Evolutionary conservation across 35 echinoderm and acorn worm genomes (phyloP).

Genomic region (Lytechinus variegatus): DNA sequence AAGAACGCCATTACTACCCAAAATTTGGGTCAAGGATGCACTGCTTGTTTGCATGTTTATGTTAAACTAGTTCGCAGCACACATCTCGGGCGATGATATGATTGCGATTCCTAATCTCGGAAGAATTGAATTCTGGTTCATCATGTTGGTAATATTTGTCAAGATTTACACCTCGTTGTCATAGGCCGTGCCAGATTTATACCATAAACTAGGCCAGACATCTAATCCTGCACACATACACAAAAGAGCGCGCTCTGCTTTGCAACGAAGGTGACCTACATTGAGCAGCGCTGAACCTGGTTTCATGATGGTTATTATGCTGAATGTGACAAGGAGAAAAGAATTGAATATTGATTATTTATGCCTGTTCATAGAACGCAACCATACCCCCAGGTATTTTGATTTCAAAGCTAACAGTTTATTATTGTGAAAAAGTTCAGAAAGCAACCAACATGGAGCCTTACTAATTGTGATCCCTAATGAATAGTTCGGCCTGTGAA

Average conservation of each 20-base stretch:
- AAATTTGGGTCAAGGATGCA: constrained; percentile 33
- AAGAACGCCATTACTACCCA: background rate
- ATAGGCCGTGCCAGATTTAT: background rate
- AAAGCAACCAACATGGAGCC: background rate
- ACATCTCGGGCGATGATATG: constrained; percentile 11
- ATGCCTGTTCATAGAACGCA: background rate
- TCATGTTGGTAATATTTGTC: constrained; percentile 22
- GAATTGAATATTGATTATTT: background rate
- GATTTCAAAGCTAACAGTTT: background rate
- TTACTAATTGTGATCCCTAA: background rate
- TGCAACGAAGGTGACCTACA: background rate
- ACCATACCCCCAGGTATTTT: background rate
- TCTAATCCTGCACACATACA: background rate
- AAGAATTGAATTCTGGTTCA: constrained; percentile 13
- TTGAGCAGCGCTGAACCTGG: background rate
- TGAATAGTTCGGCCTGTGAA: background rate
- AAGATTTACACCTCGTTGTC: constrained; percentile 43
- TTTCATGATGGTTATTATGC: background rate
- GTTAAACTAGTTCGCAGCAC: constrained; percentile 3
- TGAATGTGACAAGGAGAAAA: background rate
- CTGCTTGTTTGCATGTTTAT: background rate
- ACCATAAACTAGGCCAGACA: background rate
- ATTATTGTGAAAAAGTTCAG: background rate
- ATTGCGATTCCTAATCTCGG: background rate
- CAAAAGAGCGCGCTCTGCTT: background rate